Percentiles rank a stretch among this genome's conserved stretches.
Conservation (phyloP, 2,797 vertebrate species). For the Centroberyx gerrardi region DNA sequence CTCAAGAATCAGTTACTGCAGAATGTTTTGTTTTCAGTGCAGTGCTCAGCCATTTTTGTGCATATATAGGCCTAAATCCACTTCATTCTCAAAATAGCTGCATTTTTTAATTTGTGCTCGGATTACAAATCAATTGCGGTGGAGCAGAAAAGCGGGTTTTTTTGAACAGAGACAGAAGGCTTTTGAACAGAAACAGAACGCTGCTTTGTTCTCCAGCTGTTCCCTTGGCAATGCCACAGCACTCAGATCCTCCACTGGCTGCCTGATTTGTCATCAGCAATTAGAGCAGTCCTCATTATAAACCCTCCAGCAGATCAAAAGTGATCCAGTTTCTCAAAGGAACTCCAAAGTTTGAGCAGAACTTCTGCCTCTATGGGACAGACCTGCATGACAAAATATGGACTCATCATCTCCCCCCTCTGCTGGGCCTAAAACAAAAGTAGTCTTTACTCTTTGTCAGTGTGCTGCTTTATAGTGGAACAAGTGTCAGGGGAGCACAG, state of each 20-base stretch:
- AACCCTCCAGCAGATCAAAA: conserved; percentile 49
- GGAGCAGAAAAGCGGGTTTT: conserved; percentile 48
- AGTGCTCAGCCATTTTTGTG: conserved; percentile 5
- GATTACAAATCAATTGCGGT: conserved; percentile 57
- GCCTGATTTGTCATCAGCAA: conserved; percentile 72
- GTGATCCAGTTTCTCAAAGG: conserved; percentile 42
- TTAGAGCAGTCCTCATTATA: conserved; percentile 66
- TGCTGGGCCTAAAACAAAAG: conserved; percentile 1
- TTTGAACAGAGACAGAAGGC: conserved; percentile 64
- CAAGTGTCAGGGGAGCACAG: conserved; percentile 23
- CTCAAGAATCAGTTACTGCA: conserved; percentile 26
- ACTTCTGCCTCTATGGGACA: conserved; percentile 12
- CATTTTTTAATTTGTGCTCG: conserved; percentile 52
- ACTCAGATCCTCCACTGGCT: conserved; percentile 57
- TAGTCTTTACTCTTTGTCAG: not conserved
- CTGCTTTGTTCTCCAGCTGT: conserved; percentile 78
- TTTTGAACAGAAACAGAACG: conserved; percentile 71
- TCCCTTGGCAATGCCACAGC: conserved; percentile 61
- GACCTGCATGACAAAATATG: conserved; percentile 5
- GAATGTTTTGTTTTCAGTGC: conserved; percentile 30
- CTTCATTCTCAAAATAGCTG: conserved; percentile 45
- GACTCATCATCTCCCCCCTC: conserved; percentile 8
- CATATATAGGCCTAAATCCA: conserved; percentile 26
- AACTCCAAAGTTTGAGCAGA: conserved; percentile 30
- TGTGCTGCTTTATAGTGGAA: conserved; percentile 34